Evolutionary conservation across 2,797 vertebrate species (phyloP).

Genomic region (Podarcis siculus): DNA sequence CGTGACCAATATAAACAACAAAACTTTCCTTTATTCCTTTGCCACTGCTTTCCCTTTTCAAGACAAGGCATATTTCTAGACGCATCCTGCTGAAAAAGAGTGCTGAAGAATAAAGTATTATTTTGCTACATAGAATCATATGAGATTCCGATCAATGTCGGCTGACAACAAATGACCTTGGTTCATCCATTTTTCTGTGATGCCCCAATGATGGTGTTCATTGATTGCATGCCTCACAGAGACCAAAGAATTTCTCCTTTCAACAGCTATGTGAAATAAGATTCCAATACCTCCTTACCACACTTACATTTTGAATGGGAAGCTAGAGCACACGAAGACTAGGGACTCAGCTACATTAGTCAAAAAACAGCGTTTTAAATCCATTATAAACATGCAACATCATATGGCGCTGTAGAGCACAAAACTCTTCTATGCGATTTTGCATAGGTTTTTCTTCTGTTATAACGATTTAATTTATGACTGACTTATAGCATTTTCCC

Average conservation of each 20-base stretch:
- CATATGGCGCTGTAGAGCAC: no score
- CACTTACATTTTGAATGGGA: background rate
- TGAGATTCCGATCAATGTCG: background rate
- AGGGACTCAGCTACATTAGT: no score
- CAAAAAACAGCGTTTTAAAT: no score
- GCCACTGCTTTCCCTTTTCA: background rate
- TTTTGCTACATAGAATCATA: constrained; percentile 13
- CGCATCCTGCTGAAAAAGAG: background rate
- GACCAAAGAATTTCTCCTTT: background rate
- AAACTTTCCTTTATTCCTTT: background rate
- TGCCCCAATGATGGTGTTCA: background rate
- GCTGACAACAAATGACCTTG: background rate
- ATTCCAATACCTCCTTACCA: background rate
- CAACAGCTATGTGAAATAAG: background rate
- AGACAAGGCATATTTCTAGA: background rate
- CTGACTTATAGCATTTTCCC: no score
- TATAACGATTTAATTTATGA: no score
- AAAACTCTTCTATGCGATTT: no score
- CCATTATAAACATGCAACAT: no score
- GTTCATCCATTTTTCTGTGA: constrained; percentile 1
- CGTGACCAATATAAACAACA: background rate
- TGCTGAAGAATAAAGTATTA: background rate
- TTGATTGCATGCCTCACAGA: background rate
- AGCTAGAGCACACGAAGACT: background rate
- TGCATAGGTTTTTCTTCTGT: no score